Evolutionary conservation across 2,888 invertebrate species (phyloP).

Genomic region (Octodonta nipae): DNA sequence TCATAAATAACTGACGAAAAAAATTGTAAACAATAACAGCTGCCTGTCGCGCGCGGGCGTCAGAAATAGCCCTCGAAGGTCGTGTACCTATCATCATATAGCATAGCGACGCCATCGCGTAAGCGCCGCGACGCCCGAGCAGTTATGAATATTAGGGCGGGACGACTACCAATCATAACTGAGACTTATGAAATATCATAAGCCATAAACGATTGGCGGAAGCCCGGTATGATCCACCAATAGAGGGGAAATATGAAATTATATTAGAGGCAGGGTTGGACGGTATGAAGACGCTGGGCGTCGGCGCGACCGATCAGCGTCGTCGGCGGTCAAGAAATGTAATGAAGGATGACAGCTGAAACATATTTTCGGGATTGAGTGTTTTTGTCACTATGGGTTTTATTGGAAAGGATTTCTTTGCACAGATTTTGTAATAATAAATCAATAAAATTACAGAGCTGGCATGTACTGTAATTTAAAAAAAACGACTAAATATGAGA

Average conservation of each 20-base stretch:
- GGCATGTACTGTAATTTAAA: no score
- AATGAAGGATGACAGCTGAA: slow-evolving; percentile 3
- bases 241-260: slow-evolving; percentile 23
- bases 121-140: slow-evolving; percentile 6
- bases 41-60: slow-evolving; percentile 3
- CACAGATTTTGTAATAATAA: no score
- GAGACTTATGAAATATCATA: slow-evolving; percentile 24
- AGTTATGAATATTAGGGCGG: slow-evolving; percentile 29
- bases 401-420: no score
- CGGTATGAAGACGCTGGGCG: slow-evolving; percentile 23
- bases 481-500: no score
- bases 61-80: slow-evolving; percentile 7
- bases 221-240: slow-evolving; percentile 16
- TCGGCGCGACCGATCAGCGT: slow-evolving; percentile 17
- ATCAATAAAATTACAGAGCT: no score
- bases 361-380: no score
- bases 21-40: slow-evolving; percentile 9
- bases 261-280: slow-evolving; percentile 19
- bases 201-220: slow-evolving; percentile 18
- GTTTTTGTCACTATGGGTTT: no score
- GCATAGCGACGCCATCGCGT: slow-evolving; percentile 16
- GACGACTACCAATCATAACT: slow-evolving; percentile 22
- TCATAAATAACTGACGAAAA: slow-evolving; percentile 8
- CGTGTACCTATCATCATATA: slow-evolving; percentile 3
- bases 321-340: slow-evolving; percentile 4